phyloP scores from a whole-genome alignment of 2,888 invertebrate species.

The Pyrrhosoma nymphula region DNA sequence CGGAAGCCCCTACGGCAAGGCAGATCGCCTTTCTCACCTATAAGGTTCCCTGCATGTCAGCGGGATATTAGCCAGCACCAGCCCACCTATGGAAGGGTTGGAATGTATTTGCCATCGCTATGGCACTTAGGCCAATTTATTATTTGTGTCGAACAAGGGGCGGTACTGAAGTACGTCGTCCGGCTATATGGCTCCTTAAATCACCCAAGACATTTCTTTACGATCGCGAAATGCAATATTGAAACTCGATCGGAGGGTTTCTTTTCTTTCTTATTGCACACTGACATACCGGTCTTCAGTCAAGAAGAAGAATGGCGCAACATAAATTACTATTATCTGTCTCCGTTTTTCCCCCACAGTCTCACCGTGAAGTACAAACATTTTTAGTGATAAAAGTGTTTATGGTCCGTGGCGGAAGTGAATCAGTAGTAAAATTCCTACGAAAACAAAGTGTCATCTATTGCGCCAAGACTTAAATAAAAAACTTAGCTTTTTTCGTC shows the following conservation, averaged over 20 bases:
- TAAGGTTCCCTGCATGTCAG: neutral
- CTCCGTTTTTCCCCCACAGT: neutral
- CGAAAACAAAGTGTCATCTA: too few relatives aligned
- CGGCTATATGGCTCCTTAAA: neutral
- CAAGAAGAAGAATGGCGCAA: neutral
- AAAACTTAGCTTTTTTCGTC: too few relatives aligned
- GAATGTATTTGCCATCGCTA: neutral
- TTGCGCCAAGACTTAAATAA: too few relatives aligned
- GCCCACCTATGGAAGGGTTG: neutral
- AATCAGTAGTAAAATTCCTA: too few relatives aligned
- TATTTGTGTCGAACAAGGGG: slow-evolving; percentile 30
- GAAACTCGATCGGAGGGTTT: neutral
- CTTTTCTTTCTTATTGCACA: neutral
- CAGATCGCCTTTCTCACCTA: neutral
- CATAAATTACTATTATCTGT: neutral
- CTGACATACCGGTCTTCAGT: neutral
- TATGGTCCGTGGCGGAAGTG: neutral
- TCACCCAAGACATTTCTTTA: neutral
- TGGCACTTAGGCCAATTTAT: neutral
- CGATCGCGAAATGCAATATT: neutral
- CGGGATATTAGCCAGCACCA: neutral
- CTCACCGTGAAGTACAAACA: neutral
- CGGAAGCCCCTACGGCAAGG: neutral
- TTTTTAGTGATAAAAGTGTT: neutral
- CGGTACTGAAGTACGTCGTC: neutral